These are phyloP conservation scores for Bombus picipes DNA, from an alignment of 1,140 invertebrate genomes.

Conservation along the genomic window DNA sequence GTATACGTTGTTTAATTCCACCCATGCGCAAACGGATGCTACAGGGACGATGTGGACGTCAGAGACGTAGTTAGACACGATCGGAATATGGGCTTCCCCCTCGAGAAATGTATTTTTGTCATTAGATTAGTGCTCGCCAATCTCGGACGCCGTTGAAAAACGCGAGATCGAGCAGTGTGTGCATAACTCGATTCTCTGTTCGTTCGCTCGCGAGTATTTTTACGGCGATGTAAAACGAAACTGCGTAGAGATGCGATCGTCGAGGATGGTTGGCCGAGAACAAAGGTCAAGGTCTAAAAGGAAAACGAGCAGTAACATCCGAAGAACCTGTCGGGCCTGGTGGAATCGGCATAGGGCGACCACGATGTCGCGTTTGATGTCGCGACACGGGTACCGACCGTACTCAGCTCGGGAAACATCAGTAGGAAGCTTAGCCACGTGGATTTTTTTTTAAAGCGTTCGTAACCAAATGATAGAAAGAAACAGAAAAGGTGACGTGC, in stretches of 20 bases:
- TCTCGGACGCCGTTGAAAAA: not conserved
- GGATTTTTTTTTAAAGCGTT: slow-evolving; percentile 5
- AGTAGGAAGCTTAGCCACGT: slow-evolving; percentile 31
- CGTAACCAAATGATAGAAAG: not conserved
- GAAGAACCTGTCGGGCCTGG: not conserved
- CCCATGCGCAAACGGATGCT: not conserved
- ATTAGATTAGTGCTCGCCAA: not conserved
- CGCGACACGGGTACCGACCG: not conserved
- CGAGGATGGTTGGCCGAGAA: not conserved
- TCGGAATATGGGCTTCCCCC: slow-evolving; percentile 12
- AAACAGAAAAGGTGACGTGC: not conserved
- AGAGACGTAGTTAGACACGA: slow-evolving; percentile 1
- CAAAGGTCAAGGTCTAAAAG: slow-evolving; percentile 36
- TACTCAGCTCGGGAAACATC: not conserved
- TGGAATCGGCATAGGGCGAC: not conserved
- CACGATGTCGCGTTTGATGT: not conserved
- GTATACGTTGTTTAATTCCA: slow-evolving; percentile 23
- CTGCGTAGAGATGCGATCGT: not conserved
- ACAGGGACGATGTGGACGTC: not conserved
- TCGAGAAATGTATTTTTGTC: slow-evolving; percentile 3
- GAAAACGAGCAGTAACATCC: slow-evolving; percentile 15
- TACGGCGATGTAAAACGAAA: not conserved
- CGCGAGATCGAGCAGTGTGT: not conserved
- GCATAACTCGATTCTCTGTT: not conserved
- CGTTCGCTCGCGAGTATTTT: not conserved